phyloP scores from a whole-genome alignment of 2,113 vertebrate genomes.

The Tiliqua scincoides region DNA sequence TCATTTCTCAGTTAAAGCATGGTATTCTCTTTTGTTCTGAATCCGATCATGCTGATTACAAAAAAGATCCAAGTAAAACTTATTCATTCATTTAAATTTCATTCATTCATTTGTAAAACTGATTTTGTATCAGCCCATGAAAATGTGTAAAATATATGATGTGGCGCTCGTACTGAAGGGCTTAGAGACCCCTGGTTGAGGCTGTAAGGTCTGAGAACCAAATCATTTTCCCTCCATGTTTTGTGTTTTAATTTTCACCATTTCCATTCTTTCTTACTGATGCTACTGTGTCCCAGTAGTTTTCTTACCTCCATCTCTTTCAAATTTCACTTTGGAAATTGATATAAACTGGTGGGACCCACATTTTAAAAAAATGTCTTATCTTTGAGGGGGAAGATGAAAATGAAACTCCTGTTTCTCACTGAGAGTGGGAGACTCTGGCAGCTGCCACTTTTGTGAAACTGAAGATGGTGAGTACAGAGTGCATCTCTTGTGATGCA shows the following conservation, averaged over 20 bases:
- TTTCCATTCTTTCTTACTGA: background rate
- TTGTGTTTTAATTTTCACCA: background rate
- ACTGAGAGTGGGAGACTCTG: constrained; percentile 53
- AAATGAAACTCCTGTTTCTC: constrained; percentile 61
- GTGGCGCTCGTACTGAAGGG: too few species aligned
- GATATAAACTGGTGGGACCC: constrained; percentile 11
- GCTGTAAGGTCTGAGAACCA: background rate
- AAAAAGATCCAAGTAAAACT: too few species aligned
- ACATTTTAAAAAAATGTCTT: constrained; percentile 37
- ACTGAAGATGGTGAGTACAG: constrained; percentile 57
- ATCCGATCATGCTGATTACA: too few species aligned
- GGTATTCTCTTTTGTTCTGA: too few species aligned
- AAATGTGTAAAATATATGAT: too few species aligned
- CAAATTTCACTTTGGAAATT: background rate
- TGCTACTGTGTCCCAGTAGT: background rate
- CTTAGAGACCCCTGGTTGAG: too few species aligned
- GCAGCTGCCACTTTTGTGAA: constrained; percentile 58
- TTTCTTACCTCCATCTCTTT: background rate
- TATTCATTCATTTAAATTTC: too few species aligned
- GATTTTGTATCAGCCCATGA: too few species aligned
- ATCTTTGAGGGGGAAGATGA: constrained; percentile 59
- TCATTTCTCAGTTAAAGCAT: too few species aligned
- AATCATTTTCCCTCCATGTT: background rate
- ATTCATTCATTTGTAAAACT: too few species aligned
- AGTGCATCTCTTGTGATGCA: constrained; percentile 38